Conservation (phyloP, 2,113 vertebrate genomes). For the Epinephelus moara region DNA sequence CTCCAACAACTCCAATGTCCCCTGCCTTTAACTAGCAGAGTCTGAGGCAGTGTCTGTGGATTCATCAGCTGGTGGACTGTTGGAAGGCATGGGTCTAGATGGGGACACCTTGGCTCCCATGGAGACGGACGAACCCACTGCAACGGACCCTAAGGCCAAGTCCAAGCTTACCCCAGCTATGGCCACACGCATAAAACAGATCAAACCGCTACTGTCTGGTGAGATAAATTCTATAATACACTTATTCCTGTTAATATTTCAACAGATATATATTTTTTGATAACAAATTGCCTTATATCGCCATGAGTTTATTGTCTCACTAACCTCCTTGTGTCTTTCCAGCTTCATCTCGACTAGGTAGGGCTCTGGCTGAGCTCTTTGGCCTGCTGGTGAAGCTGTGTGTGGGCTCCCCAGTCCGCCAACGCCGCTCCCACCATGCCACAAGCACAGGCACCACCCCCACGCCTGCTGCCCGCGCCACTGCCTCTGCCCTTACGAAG, state of each 20-base stretch:
- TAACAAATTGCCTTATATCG: not conserved
- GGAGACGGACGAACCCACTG: constrained; percentile 93
- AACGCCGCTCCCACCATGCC: constrained; percentile 93
- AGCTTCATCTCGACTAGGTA: constrained; percentile 93
- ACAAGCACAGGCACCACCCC: constrained; percentile 93
- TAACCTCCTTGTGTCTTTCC: constrained; percentile 21
- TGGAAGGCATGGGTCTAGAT: constrained; percentile 94
- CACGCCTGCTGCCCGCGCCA: constrained; percentile 92
- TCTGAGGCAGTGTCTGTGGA: constrained; percentile 86
- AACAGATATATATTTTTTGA: not conserved
- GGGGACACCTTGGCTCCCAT: constrained; percentile 93
- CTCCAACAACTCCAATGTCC: not conserved
- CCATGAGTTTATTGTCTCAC: not conserved
- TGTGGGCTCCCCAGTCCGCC: constrained; percentile 94
- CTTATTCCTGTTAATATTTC: not conserved
- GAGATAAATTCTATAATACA: constrained; percentile 22
- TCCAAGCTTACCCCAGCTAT: constrained; percentile 96
- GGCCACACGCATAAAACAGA: constrained; percentile 96
- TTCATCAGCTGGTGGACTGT: constrained; percentile 88
- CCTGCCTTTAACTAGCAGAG: constrained; percentile 77
- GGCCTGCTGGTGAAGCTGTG: constrained; percentile 94
- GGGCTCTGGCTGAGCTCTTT: constrained; percentile 94
- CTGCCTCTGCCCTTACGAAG: constrained; percentile 93
- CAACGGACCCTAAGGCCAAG: constrained; percentile 91
- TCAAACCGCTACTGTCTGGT: constrained; percentile 95